Evolutionary conservation across 2,113 vertebrate genomes (phyloP).

Genomic region (Burhinus bistriatus): DNA sequence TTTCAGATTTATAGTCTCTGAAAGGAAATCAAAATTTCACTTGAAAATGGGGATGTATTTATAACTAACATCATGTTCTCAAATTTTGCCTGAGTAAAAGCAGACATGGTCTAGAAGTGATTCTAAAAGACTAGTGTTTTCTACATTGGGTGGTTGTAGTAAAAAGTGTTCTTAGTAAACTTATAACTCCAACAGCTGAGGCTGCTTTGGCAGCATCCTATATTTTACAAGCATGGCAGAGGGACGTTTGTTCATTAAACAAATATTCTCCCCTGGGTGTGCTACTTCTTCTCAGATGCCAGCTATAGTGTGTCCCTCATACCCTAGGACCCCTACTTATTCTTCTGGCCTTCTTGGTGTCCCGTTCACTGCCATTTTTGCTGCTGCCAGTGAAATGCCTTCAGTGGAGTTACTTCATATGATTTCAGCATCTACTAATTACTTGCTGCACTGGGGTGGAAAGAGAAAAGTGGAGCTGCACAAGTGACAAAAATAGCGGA

Average conservation of each 20-base stretch:
- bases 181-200: not conserved
- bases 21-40: not conserved
- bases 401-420: not conserved
- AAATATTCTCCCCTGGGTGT: not conserved
- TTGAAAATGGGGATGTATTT: not conserved
- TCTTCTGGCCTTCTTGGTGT: not conserved
- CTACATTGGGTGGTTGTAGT: not conserved
- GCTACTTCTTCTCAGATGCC: not conserved
- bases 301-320: not conserved
- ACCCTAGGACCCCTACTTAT: not conserved
- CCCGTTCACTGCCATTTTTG: not conserved
- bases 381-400: not conserved
- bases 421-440: not conserved
- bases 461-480: not conserved
- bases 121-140: not conserved
- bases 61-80: not conserved
- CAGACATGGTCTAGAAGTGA: not conserved
- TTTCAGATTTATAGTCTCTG: not conserved
- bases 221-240: not conserved
- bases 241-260: not conserved
- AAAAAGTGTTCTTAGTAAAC: not conserved
- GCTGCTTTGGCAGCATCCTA: not conserved
- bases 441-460: not conserved
- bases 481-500: not conserved
- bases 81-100: not conserved